Percentiles rank a stretch among this genome's conserved stretches.
Evolutionary conservation across 2,113 vertebrate genomes (phyloP).

Genomic region (Chascanopsetta lugubris): DNA sequence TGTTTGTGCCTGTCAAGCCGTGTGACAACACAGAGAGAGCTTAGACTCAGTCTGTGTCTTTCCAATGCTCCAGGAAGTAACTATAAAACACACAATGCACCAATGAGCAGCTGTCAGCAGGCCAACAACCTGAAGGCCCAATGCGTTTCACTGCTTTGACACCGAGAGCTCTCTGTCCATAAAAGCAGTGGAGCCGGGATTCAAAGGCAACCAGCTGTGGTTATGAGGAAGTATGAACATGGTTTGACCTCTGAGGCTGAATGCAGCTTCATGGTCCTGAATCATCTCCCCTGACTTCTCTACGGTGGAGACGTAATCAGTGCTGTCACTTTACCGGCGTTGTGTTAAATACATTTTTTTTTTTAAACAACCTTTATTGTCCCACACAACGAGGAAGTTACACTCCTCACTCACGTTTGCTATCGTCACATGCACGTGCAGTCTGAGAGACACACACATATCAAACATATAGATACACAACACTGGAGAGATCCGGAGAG

Average conservation of each 20-base stretch:
- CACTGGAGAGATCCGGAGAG: too few relatives aligned
- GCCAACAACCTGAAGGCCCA: slow-evolving; percentile 63
- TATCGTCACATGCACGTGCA: too few relatives aligned
- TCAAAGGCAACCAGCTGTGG: slow-evolving; percentile 72
- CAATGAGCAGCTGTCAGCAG: slow-evolving; percentile 60
- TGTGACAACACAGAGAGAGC: slow-evolving; percentile 22
- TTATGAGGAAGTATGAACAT: slow-evolving; percentile 60
- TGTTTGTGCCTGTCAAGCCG: slow-evolving; percentile 31
- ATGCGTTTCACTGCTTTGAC: slow-evolving; percentile 64
- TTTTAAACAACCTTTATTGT: too few relatives aligned
- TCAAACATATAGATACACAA: too few relatives aligned
- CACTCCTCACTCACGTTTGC: too few relatives aligned
- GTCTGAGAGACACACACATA: too few relatives aligned
- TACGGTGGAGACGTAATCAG: slow-evolving; percentile 35
- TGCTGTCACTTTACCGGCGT: slow-evolving; percentile 16
- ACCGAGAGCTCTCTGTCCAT: slow-evolving; percentile 59
- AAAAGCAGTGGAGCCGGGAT: slow-evolving; percentile 56
- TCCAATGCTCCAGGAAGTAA: slow-evolving; percentile 40
- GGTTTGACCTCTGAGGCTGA: slow-evolving; percentile 61
- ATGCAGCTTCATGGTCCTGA: slow-evolving; percentile 59
- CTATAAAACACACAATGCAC: slow-evolving; percentile 66
- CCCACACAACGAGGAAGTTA: slow-evolving; percentile 20
- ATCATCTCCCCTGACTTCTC: slow-evolving; percentile 42
- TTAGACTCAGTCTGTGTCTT: slow-evolving; percentile 38
- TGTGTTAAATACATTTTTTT: too few relatives aligned